These are phyloP conservation scores for Stenolophus ochropezus DNA, from an alignment of 2,888 invertebrate genomes.

Conservation along the genomic window DNA sequence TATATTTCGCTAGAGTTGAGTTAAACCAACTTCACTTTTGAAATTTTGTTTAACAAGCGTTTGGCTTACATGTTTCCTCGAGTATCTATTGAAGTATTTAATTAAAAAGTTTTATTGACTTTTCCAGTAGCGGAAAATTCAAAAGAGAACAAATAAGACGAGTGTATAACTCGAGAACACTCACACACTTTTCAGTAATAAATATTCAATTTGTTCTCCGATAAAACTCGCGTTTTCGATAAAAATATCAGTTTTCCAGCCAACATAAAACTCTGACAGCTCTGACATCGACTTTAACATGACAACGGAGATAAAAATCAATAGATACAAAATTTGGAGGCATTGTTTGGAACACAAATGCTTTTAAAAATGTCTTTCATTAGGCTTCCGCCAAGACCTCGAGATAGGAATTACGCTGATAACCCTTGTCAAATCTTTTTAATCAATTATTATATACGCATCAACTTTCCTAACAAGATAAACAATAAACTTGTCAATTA, in stretches of 20 bases:
- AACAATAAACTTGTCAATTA: too few relatives aligned
- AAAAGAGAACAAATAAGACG: constrained; percentile 2
- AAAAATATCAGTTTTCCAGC: constrained; percentile 33
- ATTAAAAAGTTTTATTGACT: constrained; percentile 40
- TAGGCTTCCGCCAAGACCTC: constrained; percentile 13
- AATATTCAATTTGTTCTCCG: constrained; percentile 31
- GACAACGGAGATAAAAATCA: constrained; percentile 23
- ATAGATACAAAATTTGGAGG: constrained; percentile 19
- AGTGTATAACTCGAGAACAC: not conserved
- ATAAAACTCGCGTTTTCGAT: constrained; percentile 16
- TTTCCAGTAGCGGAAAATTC: not conserved
- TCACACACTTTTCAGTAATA: constrained; percentile 1
- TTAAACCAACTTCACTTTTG: constrained; percentile 2
- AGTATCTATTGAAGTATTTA: constrained; percentile 37
- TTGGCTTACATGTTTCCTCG: not conserved
- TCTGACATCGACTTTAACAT: constrained; percentile 2
- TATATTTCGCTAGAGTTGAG: not conserved
- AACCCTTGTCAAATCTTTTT: not conserved
- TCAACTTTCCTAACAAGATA: too few relatives aligned
- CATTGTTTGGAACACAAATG: constrained; percentile 21
- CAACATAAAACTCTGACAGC: not conserved
- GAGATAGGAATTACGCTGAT: constrained; percentile 2
- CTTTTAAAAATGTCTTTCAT: constrained; percentile 21
- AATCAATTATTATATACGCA: not conserved
- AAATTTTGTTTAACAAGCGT: constrained; percentile 30